These are phyloP conservation scores for Alouatta caraya DNA, from an alignment of 2,797 vertebrate species.

Conservation along the genomic window DNA sequence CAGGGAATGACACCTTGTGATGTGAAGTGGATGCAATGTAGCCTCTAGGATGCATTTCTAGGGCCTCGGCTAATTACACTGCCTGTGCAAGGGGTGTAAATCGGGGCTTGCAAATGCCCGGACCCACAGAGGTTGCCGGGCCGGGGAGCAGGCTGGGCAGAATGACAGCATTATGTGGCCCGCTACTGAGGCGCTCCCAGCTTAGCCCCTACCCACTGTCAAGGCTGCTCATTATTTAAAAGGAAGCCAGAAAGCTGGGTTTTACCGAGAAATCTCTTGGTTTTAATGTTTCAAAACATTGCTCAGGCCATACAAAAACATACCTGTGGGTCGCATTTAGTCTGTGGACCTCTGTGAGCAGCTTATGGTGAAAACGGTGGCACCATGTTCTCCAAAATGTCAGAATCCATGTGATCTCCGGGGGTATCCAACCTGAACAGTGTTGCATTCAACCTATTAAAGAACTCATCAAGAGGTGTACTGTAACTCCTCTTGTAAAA, in stretches of 20 bases:
- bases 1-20: too few species aligned
- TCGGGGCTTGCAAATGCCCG: not conserved
- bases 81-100: not conserved
- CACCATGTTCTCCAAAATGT: not conserved
- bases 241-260: not conserved
- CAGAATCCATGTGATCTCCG: rapidly evolving
- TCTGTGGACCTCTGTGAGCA: not conserved
- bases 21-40: not conserved
- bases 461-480: not conserved
- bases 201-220: not conserved
- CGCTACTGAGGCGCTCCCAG: not conserved
- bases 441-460: not conserved
- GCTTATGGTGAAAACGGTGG: not conserved
- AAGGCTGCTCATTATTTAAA: not conserved
- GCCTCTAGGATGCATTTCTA: not conserved
- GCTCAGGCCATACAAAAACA: not conserved
- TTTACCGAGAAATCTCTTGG: not conserved
- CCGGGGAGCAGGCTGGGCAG: not conserved
- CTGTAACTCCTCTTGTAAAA: not conserved
- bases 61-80: not conserved
- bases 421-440: not conserved
- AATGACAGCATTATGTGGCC: not conserved
- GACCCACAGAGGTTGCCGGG: too few species aligned
- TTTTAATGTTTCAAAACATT: not conserved
- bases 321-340: not conserved